Conservation (phyloP, 1,140 invertebrate genomes). For the Lerema accius region DNA sequence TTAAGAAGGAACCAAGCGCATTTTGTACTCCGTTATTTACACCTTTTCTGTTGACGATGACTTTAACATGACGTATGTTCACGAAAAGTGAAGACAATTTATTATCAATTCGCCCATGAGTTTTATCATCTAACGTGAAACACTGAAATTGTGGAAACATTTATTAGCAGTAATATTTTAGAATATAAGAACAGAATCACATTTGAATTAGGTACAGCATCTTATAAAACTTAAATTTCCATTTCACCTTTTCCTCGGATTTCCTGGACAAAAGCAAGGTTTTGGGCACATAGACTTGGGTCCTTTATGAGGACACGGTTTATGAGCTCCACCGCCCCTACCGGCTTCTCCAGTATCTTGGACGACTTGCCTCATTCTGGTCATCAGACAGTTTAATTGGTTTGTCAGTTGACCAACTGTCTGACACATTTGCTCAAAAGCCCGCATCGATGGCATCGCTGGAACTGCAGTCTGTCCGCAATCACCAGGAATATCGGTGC, state of each 20-base stretch:
- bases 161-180: no score
- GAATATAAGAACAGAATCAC: no score
- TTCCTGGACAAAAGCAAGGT: constrained; percentile 61
- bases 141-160: no score
- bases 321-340: neutral
- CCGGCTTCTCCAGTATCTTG: constrained; percentile 17
- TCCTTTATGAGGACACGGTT: constrained; percentile 34
- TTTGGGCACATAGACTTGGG: constrained; percentile 45
- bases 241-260: constrained; percentile 39
- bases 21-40: no score
- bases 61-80: no score
- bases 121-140: no score
- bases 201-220: no score
- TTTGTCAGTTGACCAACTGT: constrained; percentile 59
- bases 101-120: no score
- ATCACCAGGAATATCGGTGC: constrained; percentile 42
- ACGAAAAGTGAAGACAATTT: no score
- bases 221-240: no score
- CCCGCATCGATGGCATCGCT: constrained; percentile 39
- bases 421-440: constrained; percentile 60
- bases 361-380: constrained; percentile 49
- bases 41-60: no score
- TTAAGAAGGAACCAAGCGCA: no score
- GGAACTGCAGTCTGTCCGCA: constrained; percentile 6
- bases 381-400: constrained; percentile 59